Base-by-base conservation (phyloP, 2,113 vertebrate genomes). In the Nothobranchius furzeri region DNA sequence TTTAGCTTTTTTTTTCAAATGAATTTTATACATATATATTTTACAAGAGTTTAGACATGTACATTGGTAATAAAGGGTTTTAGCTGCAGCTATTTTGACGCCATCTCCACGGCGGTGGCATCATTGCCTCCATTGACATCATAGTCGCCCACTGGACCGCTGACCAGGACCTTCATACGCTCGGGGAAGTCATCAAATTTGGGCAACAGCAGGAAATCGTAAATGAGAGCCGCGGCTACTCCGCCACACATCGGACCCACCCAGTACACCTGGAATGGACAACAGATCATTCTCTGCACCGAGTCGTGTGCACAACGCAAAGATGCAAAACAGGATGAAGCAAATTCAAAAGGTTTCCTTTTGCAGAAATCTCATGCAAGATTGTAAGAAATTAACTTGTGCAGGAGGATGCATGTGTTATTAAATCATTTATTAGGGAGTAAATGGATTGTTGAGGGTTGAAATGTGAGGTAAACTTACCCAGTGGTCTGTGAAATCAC, bases 151-250 rank as follows among this genome's bases (percentile, higher is more conserved):
- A 90, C 92, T 11, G 96, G 95, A n/a, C 97, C 96, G 0, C 93
- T 96, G 75, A 96, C 93, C 91, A 98, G 93, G 59, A 98, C 95
- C 78, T 96, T 96, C 74, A 99, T 24, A 2, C 98, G 96, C 24
- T 96, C 95, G 0, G 94, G 92, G 73, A 98, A 90, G 79, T 98
- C 93, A 0, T 95, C 93, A 75, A 79, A 92, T 59, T 96, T 94
- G 0, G 96, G 96, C 2, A 90, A 94, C 65, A 99, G 93, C 85
- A 98, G 87, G 86, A 98, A 98, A 78, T 98, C 98, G 0, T 99
- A 98, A 48, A 96, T 85, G n/a, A 99, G 86, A 15, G 93, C 92
- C 0, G 92, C 92, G 0, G 87, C 90, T 3, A 93, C 87, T 0
- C 92, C 93, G 0, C 92, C 93, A 1, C 88, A 91, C 90, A 94